Percentiles rank a stretch among this genome's conserved stretches.
phyloP scores from a whole-genome alignment of 2,797 vertebrate genomes.

The Anguilla marmorata region DNA sequence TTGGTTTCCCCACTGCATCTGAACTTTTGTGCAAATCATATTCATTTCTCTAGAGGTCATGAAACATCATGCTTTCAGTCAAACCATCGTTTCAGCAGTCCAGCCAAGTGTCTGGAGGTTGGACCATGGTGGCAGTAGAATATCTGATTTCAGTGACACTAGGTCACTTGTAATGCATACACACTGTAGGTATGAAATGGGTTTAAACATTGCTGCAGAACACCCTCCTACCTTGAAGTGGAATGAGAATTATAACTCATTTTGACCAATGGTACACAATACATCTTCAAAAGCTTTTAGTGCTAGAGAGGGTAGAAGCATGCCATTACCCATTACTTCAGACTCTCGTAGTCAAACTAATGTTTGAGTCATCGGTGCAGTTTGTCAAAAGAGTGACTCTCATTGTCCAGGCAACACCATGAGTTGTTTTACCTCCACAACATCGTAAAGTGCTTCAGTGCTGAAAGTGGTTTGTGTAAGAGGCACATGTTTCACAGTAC shows the following conservation, averaged over 20 bases:
- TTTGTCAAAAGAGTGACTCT: neutral
- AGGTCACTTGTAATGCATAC: neutral
- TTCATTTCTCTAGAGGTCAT: neutral
- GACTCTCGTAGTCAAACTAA: neutral
- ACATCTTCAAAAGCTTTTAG: slow-evolving; percentile 7
- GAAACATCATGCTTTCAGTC: neutral
- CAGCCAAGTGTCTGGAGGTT: neutral
- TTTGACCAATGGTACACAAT: neutral
- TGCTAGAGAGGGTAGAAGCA: neutral
- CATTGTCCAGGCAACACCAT: neutral
- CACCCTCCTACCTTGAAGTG: neutral
- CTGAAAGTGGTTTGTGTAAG: neutral
- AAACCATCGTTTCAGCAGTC: neutral
- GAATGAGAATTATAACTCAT: neutral
- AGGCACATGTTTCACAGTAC: neutral
- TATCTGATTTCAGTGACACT: neutral
- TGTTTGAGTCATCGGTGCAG: slow-evolving; percentile 3
- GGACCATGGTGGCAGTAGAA: neutral
- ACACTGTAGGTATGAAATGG: neutral
- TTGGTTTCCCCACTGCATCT: neutral
- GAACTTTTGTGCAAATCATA: neutral
- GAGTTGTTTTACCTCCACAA: neutral
- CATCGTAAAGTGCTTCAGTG: neutral
- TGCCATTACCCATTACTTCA: neutral
- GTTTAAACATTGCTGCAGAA: neutral